Conservation (phyloP, 2,113 vertebrate species). For the Zeus faber region DNA sequence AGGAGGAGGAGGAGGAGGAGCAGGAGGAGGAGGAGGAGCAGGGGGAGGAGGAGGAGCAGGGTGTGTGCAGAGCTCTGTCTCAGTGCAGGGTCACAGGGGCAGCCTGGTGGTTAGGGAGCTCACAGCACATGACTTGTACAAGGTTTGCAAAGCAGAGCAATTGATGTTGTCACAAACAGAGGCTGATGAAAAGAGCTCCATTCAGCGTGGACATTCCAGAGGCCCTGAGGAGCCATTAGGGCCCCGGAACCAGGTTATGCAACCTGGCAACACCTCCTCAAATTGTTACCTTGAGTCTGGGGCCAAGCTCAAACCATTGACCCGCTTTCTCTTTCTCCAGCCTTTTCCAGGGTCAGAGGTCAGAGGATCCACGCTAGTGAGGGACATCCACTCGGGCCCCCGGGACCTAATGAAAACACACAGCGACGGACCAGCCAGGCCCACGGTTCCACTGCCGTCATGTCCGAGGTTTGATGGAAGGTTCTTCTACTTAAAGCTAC, state of each 20-base stretch:
- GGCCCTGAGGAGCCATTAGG: constrained; percentile 39
- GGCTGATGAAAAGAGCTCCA: constrained; percentile 45
- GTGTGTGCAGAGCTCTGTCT: not conserved
- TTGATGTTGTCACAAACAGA: constrained; percentile 51
- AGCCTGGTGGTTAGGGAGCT: constrained; percentile 31
- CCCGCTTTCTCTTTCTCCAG: constrained; percentile 31
- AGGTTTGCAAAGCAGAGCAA: constrained; percentile 38
- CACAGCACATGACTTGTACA: constrained; percentile 46
- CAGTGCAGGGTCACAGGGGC: constrained; percentile 37
- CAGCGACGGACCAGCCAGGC: constrained; percentile 55
- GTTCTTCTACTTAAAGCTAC: too few relatives aligned
- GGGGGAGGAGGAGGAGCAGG: not conserved
- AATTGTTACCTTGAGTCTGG: constrained; percentile 62
- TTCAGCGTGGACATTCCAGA: constrained; percentile 59
- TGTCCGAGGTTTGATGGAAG: too few relatives aligned
- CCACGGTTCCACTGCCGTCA: too few relatives aligned
- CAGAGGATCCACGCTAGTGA: constrained; percentile 40
- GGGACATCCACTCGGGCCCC: constrained; percentile 32
- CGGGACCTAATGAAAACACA: constrained; percentile 62
- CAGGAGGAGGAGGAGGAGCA: too few relatives aligned
- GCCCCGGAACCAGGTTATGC: constrained; percentile 50
- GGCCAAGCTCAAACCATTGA: constrained; percentile 39
- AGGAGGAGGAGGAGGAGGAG: too few relatives aligned
- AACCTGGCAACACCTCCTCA: constrained; percentile 52
- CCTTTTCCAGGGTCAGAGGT: constrained; percentile 46